Conservation (phyloP, 2,113 vertebrate genomes). For the Otis tarda region DNA sequence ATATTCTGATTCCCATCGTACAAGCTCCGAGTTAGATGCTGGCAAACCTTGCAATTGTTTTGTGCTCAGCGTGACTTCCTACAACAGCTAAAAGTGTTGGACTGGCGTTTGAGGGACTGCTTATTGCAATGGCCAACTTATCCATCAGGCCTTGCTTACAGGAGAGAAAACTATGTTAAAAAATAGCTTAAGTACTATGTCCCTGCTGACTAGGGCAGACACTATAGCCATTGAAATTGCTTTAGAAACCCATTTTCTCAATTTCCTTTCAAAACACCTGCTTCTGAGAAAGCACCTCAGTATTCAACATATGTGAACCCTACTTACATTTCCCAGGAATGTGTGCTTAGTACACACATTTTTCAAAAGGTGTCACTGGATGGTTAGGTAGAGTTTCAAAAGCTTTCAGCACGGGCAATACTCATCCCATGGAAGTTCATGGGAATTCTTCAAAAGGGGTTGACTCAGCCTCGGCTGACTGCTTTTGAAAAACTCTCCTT, state of each 20-base stretch:
- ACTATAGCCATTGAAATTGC: neutral
- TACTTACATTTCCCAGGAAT: constrained; percentile 26
- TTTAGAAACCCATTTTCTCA: neutral
- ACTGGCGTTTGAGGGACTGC: neutral
- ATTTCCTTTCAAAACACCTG: constrained; percentile 24
- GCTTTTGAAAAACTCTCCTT: constrained; percentile 39
- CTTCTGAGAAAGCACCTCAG: constrained; percentile 1
- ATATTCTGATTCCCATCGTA: neutral
- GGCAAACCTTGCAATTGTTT: neutral
- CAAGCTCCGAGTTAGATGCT: neutral
- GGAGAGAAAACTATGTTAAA: neutral
- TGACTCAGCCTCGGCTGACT: constrained; percentile 3
- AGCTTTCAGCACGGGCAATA: constrained; percentile 24
- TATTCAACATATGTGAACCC: neutral
- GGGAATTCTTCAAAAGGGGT: constrained; percentile 15
- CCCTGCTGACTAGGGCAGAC: neutral
- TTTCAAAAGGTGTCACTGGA: constrained; percentile 43
- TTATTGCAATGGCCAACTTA: neutral
- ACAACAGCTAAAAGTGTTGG: neutral
- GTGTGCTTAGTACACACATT: constrained; percentile 35
- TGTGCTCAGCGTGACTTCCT: neutral
- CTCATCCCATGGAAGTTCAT: constrained; percentile 19
- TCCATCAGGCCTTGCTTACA: neutral
- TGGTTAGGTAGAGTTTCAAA: constrained; percentile 48
- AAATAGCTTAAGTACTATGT: neutral